A percentile compares a stretch with the other conserved stretches of the same genome.
Conservation (phyloP, 2,888 invertebrate genomes). For the Phengaris alcon region DNA sequence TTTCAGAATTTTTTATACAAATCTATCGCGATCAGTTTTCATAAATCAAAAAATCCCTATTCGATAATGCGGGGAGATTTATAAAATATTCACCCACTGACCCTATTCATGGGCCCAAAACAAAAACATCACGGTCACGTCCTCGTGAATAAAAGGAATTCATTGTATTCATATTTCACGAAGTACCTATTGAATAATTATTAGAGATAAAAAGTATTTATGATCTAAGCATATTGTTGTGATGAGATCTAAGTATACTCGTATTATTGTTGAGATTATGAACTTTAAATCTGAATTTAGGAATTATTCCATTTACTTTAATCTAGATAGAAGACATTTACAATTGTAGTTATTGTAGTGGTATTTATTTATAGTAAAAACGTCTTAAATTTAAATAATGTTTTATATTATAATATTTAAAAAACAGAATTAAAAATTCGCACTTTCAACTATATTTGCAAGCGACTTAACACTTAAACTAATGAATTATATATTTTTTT, state of each 20-base stretch:
- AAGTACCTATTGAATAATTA: neutral
- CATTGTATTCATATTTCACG: conserved; percentile 15
- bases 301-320: too few species aligned
- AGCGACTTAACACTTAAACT: too few species aligned
- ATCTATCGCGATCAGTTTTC: neutral
- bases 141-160: conserved; percentile 18
- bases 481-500: too few species aligned
- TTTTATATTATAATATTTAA: too few species aligned
- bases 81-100: conserved; percentile 67
- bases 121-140: conserved; percentile 33
- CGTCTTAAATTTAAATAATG: too few species aligned
- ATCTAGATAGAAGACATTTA: too few species aligned
- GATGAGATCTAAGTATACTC: neutral
- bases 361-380: too few species aligned
- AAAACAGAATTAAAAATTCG: too few species aligned
- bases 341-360: too few species aligned
- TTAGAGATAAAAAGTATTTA: neutral
- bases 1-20: too few species aligned
- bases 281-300: too few species aligned
- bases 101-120: conserved; percentile 62
- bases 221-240: neutral
- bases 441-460: too few species aligned
- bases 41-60: conserved; percentile 45
- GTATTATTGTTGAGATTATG: neutral
- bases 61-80: conserved; percentile 63